phyloP scores from a whole-genome alignment of 2,797 vertebrate genomes.

The Neomorphus geoffroyi region DNA sequence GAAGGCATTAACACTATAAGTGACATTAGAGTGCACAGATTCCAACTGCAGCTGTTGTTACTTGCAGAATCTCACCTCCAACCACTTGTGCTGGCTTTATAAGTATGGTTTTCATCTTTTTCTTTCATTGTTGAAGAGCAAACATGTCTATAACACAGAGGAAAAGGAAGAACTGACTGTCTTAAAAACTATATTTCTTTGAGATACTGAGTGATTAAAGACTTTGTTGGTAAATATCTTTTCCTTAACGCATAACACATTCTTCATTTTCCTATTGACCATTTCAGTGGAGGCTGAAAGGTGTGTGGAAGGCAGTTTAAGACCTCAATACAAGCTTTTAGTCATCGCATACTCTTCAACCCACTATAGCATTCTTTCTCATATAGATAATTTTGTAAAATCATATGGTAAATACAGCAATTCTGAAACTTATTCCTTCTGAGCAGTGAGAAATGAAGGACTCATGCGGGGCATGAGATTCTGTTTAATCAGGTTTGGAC shows the following conservation, averaged over 20 bases:
- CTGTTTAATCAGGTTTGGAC: background rate
- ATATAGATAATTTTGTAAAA: background rate
- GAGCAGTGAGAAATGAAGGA: background rate
- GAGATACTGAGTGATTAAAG: background rate
- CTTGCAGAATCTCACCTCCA: background rate
- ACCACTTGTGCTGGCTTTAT: background rate
- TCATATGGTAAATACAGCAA: background rate
- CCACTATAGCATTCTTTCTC: background rate
- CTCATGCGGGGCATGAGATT: background rate
- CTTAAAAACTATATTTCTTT: background rate
- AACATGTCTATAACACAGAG: background rate
- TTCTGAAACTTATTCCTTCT: background rate
- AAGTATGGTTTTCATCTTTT: background rate
- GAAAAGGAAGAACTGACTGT: background rate
- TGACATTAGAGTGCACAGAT: background rate
- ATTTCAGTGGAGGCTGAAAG: background rate
- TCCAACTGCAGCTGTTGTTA: background rate
- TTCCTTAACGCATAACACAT: background rate
- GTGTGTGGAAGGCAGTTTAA: background rate
- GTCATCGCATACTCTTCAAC: background rate
- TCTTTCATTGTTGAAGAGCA: background rate
- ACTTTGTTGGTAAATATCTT: background rate
- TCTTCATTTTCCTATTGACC: background rate
- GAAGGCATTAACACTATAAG: background rate
- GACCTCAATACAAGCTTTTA: background rate